Evolutionary conservation across 2,888 invertebrate species (phyloP), one percentile per base, ranked within the genome.

Genomic region (Tuta absoluta): DNA sequence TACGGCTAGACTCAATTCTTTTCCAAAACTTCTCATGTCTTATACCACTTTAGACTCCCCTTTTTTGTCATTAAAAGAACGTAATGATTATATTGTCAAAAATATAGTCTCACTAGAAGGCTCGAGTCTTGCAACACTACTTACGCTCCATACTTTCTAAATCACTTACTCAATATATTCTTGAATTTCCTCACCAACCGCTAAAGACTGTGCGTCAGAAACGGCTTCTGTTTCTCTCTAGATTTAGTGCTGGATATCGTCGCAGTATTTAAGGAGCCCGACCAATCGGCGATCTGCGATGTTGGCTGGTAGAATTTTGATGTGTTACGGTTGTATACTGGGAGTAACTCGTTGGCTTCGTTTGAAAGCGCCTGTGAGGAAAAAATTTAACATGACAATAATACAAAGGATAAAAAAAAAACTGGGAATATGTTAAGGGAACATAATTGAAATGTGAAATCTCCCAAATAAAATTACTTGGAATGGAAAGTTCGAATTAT

Each of bases 241-340:
- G 80, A 79, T 67, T 79, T 77, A 1, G 69, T 57, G 64, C 56
- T 8, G 14, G 67, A 60, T 56, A 60, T 75, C 24, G 78, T 75
- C 21, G 80, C 82, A 0, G 85, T 85, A 69, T 86, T 82, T 0
- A 85, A 69, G 0, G 88, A 82, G 1, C 85, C 91, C 2, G 96
- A 96, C 98, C 99, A 99, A 83, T 99, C 99, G 17, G 95, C 96
- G 0, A 96, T 95, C 63, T 96, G 96, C 19, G 95, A 93, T 1
- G 95, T 93, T 0, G 96, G 94, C 63, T 94, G 93, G 91, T 99
- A 99, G 86, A 98, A 97, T 82, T 95, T 96, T 8, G 96, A 95
- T 11, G 98, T 97, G 0, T 98, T 98, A 76, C 98, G 97, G 90
- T 99, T 99, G 93, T 98, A 99, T 69, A 99, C 96, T 0, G 99